These are phyloP conservation scores for Yponomeuta evonymella DNA, from an alignment of 2,888 invertebrate species.

Conservation along the genomic window DNA sequence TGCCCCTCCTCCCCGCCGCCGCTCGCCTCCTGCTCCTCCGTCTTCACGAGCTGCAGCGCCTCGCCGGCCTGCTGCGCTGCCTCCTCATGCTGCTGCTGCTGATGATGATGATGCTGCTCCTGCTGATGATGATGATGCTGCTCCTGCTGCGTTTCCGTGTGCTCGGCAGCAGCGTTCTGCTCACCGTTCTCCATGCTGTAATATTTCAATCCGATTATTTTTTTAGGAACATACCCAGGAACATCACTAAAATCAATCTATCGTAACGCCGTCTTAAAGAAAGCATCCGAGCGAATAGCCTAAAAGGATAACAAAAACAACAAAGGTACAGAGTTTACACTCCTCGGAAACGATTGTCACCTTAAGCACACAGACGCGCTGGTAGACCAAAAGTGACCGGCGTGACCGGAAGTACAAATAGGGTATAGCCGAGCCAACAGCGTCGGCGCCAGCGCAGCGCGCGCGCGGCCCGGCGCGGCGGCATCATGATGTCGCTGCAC, in stretches of 20 bases:
- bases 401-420: constrained; percentile 43
- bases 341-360: too few species aligned
- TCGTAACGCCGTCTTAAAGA: too few species aligned
- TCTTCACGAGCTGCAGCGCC: constrained; percentile 64
- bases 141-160: constrained; percentile 19
- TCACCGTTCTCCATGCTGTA: constrained; percentile 22
- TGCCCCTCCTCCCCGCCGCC: constrained; percentile 36
- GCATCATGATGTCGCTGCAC: too few species aligned
- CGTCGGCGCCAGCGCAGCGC: constrained; percentile 20
- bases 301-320: too few species aligned
- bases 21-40: constrained; percentile 39
- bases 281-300: too few species aligned
- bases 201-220: constrained; percentile 17
- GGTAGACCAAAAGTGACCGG: too few species aligned
- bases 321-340: too few species aligned
- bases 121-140: constrained; percentile 21
- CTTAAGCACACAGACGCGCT: too few species aligned
- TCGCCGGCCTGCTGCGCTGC: constrained; percentile 35
- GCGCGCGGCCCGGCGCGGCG: background rate
- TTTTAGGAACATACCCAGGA: too few species aligned
- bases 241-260: too few species aligned
- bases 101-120: constrained; percentile 20
- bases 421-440: constrained; percentile 34
- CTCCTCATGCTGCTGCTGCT: constrained; percentile 14
- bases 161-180: constrained; percentile 19